Evolutionary conservation across 1,140 invertebrate species (phyloP), one percentile per base, ranked within the genome.

Genomic region (Sminthurinus signatus): DNA sequence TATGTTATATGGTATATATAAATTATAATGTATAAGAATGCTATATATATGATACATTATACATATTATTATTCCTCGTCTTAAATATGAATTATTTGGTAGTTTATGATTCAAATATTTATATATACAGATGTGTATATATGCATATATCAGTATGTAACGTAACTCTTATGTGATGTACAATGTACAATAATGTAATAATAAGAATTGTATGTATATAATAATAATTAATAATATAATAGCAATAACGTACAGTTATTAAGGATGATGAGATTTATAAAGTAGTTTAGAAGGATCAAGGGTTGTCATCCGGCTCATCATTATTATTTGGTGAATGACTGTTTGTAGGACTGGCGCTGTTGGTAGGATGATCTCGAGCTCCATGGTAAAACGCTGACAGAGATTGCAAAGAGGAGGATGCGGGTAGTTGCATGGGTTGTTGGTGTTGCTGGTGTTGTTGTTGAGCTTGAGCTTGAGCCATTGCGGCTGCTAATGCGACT

Each of bases 391-490:
- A 87, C 62, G 75, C 78, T 43, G 81, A 83, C 57, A 86, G 76
- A 32, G 80, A 82, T 56, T 80, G 80, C 14, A 83, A 70, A 17
- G 81, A 82, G 52, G 81, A 78, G 68, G 81, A 81, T 32, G 82
- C 81, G 2, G 82, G 79, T 19, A 27, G 84, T n/a, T n/a, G n/a
- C 83, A 14, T 85, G 82, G 31, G 86, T 75, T 62, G 80, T 80
- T 57, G 82, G 73, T 14, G 81, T 54, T n/a, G n/a, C 83, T 10
- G 85, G 82, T 29, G 86, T 75, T 62, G 80, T 80, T 58, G 82
- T 73, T 14, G 81, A 8, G 69, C 65, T 81, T 32, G 78, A 70
- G 60, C 69, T 31, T 78, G 78, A 14, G 78, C 82, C 79, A 79
- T 71, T 8, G 69, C 69, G 21, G 68, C 64, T 14, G 69, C 69